Conservation (phyloP, 2,113 vertebrate species). For the Helogale parvula region DNA sequence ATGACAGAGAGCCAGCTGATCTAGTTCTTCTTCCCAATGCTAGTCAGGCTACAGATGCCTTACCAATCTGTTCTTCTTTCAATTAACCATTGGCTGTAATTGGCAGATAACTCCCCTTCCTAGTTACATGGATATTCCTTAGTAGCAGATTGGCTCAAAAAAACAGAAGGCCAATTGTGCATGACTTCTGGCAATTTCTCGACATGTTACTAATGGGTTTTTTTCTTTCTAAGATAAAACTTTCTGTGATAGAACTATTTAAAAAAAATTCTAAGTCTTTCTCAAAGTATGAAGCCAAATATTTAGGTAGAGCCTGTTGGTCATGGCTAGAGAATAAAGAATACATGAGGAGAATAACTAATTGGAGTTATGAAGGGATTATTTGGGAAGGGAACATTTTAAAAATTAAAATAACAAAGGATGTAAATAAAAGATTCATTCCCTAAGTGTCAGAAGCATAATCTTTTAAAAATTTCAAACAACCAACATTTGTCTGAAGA, state of each 20-base stretch:
- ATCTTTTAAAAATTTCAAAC: conserved; percentile 61
- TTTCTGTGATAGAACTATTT: background rate
- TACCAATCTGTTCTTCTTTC: conserved; percentile 69
- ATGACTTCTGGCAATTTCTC: conserved; percentile 55
- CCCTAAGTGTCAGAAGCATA: conserved; percentile 23
- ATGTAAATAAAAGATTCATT: background rate
- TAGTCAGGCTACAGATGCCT: conserved; percentile 54
- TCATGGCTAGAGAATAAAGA: background rate
- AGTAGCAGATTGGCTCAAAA: conserved; percentile 7
- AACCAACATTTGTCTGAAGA: conserved; percentile 41
- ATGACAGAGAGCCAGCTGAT: conserved; percentile 55
- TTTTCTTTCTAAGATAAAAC: background rate
- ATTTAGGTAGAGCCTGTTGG: background rate
- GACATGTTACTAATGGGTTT: background rate
- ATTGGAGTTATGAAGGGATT: background rate
- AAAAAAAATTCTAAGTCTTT: background rate
- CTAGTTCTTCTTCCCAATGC: conserved; percentile 13
- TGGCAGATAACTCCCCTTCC: background rate
- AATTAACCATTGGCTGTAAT: conserved; percentile 51
- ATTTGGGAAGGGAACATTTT: background rate
- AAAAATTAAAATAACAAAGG: background rate
- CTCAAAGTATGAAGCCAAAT: background rate
- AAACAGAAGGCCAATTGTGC: background rate
- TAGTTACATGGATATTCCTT: background rate
- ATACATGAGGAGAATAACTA: background rate